Evolutionary conservation across 2,888 invertebrate genomes (phyloP).

Genomic region (Elegia similella): DNA sequence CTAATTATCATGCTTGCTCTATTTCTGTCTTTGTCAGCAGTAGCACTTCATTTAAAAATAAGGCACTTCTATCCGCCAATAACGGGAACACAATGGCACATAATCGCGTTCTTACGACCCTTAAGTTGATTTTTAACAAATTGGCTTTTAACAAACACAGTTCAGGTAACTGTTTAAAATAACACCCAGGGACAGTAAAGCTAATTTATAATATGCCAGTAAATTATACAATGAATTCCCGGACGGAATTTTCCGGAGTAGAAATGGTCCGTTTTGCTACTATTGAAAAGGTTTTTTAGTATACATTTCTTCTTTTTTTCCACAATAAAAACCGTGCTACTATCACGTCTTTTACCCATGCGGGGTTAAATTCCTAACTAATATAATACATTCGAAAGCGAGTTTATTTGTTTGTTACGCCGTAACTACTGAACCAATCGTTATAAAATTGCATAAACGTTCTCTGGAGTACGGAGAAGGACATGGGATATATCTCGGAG

Average conservation of each 20-base stretch:
- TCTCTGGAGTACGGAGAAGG: no score
- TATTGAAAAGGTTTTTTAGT: not conserved
- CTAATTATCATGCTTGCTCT: not conserved
- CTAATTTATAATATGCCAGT: slow-evolving; percentile 12
- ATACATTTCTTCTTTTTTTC: no score
- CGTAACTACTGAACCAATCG: no score
- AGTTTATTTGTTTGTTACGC: no score
- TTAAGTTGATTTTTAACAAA: slow-evolving; percentile 48
- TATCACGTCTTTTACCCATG: no score
- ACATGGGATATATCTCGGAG: no score
- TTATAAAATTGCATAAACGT: no score
- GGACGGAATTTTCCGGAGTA: not conserved
- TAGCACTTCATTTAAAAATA: slow-evolving; percentile 14
- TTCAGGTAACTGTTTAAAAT: slow-evolving; percentile 50
- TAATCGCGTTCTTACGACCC: slow-evolving; percentile 38
- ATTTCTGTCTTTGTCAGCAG: not conserved
- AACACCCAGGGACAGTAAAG: slow-evolving; percentile 27
- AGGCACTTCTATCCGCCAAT: slow-evolving; percentile 10
- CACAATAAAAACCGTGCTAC: no score
- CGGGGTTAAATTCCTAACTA: no score
- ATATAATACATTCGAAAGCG: no score
- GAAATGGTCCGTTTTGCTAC: not conserved
- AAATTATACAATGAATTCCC: not conserved
- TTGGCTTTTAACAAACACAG: slow-evolving; percentile 51
- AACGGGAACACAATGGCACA: slow-evolving; percentile 33